phyloP scores from a whole-genome alignment of 2,888 invertebrate genomes.

The Tupiocoris notatus region DNA sequence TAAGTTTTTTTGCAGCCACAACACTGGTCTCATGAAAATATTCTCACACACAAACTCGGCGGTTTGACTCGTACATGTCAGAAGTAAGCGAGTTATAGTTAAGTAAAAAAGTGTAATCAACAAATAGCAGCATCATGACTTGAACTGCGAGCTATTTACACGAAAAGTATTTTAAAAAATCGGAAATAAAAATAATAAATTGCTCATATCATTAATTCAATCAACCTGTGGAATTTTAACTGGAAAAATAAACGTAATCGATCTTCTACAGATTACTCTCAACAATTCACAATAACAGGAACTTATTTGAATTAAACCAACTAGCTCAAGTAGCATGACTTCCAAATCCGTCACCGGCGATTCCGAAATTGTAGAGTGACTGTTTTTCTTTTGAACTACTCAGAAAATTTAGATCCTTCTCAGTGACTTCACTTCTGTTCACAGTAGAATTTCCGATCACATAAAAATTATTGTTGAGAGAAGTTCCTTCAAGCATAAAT shows the following conservation, averaged over 20 bases:
- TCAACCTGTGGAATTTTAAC: background rate
- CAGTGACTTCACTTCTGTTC: too few relatives aligned
- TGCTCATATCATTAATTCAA: background rate
- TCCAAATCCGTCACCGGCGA: background rate
- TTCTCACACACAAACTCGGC: background rate
- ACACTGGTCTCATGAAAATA: too few relatives aligned
- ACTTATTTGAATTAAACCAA: slow-evolving; percentile 13
- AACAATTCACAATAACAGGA: background rate
- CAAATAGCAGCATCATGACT: background rate
- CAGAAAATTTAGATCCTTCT: too few relatives aligned
- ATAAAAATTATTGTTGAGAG: background rate
- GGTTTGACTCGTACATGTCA: too few relatives aligned
- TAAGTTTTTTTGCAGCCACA: too few relatives aligned
- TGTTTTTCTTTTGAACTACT: too few relatives aligned
- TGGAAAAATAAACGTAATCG: background rate
- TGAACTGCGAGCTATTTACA: background rate
- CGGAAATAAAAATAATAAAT: too few relatives aligned
- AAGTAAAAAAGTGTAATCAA: too few relatives aligned
- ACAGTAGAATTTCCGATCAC: background rate
- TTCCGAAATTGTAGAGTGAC: too few relatives aligned
- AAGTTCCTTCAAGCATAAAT: background rate
- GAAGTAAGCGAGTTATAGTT: too few relatives aligned
- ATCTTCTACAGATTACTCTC: background rate
- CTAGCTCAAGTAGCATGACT: background rate
- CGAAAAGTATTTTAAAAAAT: background rate